A percentile compares a stretch with the other conserved stretches of the same genome.
These are phyloP conservation scores for Cepaea hortensis DNA, from an alignment of 2,888 invertebrate species.

Conservation along the genomic window DNA sequence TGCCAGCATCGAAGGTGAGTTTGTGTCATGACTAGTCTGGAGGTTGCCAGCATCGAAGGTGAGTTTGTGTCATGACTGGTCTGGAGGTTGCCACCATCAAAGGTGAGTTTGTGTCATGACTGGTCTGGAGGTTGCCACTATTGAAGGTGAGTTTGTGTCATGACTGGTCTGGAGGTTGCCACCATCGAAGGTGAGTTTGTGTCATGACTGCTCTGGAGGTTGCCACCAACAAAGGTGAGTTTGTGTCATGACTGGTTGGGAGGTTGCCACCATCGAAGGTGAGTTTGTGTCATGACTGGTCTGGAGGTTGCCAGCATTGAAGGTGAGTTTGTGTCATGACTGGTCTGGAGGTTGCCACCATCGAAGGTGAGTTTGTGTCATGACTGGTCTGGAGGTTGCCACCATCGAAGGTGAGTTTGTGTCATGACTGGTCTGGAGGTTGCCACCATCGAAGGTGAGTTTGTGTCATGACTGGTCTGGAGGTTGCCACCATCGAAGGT, in stretches of 20 bases:
- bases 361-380: constrained; percentile 58
- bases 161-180: constrained; percentile 52
- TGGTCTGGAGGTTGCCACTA: constrained; percentile 49
- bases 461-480: too few species aligned
- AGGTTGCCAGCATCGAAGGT: constrained; percentile 56
- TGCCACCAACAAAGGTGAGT: constrained; percentile 56
- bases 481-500: constrained; percentile 56
- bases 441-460: constrained; percentile 56
- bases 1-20: constrained; percentile 57
- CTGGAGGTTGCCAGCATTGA: constrained; percentile 50
- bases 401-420: constrained; percentile 54
- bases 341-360: constrained; percentile 49
- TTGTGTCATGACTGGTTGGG: constrained; percentile 52
- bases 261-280: constrained; percentile 56
- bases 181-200: constrained; percentile 57
- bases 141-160: constrained; percentile 58
- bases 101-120: constrained; percentile 50
- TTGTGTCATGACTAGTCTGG: constrained; percentile 55
- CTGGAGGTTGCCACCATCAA: constrained; percentile 48
- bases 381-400: constrained; percentile 52
- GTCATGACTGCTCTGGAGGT: constrained; percentile 52
- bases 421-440: constrained; percentile 52
- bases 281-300: background rate
- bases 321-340: constrained; percentile 60
- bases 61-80: constrained; percentile 54